Base-by-base conservation (phyloP, 2,888 invertebrate genomes). In the Xanthostigma xanthostigma region DNA sequence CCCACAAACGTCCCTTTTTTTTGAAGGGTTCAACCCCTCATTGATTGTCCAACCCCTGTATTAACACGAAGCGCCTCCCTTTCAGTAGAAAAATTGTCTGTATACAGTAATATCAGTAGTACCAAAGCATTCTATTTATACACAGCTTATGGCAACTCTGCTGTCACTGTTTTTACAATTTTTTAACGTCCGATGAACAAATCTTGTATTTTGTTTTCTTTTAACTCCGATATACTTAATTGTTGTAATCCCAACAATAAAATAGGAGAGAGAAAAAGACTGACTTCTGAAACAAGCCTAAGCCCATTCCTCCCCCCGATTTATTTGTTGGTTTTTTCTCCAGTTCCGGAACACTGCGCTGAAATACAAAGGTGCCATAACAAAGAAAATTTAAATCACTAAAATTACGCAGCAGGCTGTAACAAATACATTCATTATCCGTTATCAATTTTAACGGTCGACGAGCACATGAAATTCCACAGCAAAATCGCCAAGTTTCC, bases 201-300 rank as follows among this genome's bases (percentile, higher is more conserved):
- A 27, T 27, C 6, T 27, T 6, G 5, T 27, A 27, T 3, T 27
- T 27, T 27, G 27, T 27, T 27, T 27, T 6, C 5, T 5, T 27
- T 27, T 27, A 27, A 27, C 27, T 27, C 27, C 6, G 27, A 27
- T 27, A 27, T 27, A n/a, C n/a, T n/a, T n/a, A 48, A 34, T 10
- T 45, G 55, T 47, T 48, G 54, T 40, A 41, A 46, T 54, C 50
- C 57, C 54, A 59, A 59, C 56, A 57, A 57, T 57, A 57, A 57
- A 60, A 80, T 81, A 80, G 80, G 80, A 80, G 80, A 80, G 80
- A 80, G 80, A 80, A 81, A 81, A 81, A 81, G 80, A 81, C 80
- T 81, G 80, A 81, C 80, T 80, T 64, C 60, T 62, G 57, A 58
- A 57, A 63, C 70, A 66, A 78, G 78, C 72, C 78, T 61, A 50